Evolutionary conservation across 2,113 vertebrate species (phyloP).

Genomic region (Terrapene triunguis): DNA sequence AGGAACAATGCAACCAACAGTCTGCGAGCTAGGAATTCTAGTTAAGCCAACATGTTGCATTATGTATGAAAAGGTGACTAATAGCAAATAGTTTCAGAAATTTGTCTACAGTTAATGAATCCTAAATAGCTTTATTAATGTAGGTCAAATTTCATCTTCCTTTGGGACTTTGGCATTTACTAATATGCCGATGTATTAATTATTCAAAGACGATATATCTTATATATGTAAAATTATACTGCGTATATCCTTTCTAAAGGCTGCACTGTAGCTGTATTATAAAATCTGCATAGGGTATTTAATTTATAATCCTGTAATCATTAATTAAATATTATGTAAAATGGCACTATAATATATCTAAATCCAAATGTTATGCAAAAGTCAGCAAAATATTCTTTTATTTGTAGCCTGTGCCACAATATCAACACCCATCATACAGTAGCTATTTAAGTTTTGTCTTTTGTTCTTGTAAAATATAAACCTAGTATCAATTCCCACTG

Average conservation of each 20-base stretch:
- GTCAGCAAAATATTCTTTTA: slow-evolving; percentile 50
- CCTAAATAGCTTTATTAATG: slow-evolving; percentile 82
- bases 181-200: slow-evolving; percentile 73
- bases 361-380: slow-evolving; percentile 63
- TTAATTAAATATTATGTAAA: slow-evolving; percentile 76
- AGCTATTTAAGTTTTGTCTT: slow-evolving; percentile 66
- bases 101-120: slow-evolving; percentile 80
- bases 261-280: slow-evolving; percentile 10
- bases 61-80: slow-evolving; percentile 78
- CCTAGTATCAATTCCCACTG: slow-evolving; percentile 74
- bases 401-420: slow-evolving; percentile 55
- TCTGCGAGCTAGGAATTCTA: slow-evolving; percentile 58
- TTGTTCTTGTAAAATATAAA: slow-evolving; percentile 74
- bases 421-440: slow-evolving; percentile 30
- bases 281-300: slow-evolving; percentile 40
- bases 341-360: slow-evolving; percentile 15
- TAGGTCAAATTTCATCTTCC: slow-evolving; percentile 79
- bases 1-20: slow-evolving; percentile 23
- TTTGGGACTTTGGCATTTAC: slow-evolving; percentile 81
- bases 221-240: slow-evolving; percentile 43
- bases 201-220: slow-evolving; percentile 69
- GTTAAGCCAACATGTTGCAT: slow-evolving; percentile 67
- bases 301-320: slow-evolving; percentile 69
- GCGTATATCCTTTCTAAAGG: slow-evolving; percentile 23
- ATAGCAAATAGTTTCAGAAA: slow-evolving; percentile 76